Evolutionary conservation across 2,888 invertebrate genomes (phyloP).

Genomic region (Lithodes maja): DNA sequence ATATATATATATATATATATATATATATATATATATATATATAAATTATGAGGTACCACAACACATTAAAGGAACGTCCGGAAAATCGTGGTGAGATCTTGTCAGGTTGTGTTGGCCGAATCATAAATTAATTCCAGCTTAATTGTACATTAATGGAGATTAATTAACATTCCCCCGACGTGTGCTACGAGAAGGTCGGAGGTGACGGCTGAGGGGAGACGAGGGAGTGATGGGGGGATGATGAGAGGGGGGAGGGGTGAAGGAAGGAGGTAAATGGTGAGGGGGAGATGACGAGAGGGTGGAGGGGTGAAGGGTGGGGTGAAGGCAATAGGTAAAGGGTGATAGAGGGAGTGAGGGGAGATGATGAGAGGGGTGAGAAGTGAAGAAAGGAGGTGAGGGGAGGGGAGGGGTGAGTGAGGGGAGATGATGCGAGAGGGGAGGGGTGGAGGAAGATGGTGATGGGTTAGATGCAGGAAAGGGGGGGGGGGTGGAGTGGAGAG

Average conservation of each 20-base stretch:
- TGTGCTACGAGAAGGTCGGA: slow-evolving; percentile 13
- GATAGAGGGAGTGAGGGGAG: not conserved
- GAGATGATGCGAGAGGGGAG: not conserved
- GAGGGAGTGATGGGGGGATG: too few relatives aligned
- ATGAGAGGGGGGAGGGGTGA: not conserved
- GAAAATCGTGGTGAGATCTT: slow-evolving; percentile 8
- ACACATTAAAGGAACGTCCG: slow-evolving; percentile 17
- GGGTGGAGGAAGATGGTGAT: not conserved
- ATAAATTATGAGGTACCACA: not conserved
- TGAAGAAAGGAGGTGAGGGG: not conserved
- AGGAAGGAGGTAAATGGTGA: not conserved
- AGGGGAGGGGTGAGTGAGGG: not conserved
- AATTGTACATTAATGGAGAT: slow-evolving; percentile 51
- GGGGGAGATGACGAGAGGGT: not conserved
- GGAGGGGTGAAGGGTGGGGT: not conserved
- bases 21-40: slow-evolving; percentile 43
- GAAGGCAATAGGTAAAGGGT: not conserved
- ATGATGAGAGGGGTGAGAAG: not conserved
- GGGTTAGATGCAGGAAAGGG: not conserved
- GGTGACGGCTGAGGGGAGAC: not conserved
- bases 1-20: slow-evolving; percentile 39
- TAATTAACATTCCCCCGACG: slow-evolving; percentile 52
- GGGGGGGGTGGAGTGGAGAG: not conserved
- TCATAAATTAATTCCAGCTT: slow-evolving; percentile 46
- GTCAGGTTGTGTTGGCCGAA: slow-evolving; percentile 29